Base-by-base conservation (phyloP, 2,113 vertebrate genomes). In the Elephantulus edwardii region DNA sequence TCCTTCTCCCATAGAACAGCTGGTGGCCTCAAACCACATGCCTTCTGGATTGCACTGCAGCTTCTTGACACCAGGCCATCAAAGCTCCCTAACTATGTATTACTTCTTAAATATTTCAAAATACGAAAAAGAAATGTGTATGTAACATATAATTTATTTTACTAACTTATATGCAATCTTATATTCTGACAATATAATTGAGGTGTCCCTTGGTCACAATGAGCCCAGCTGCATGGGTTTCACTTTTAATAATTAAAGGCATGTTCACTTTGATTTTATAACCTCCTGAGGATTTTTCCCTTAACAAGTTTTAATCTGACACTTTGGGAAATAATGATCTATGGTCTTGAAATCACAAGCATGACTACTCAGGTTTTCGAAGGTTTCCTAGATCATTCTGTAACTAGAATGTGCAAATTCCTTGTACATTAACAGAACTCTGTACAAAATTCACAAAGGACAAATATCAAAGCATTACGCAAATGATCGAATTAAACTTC, bases 201-300 rank as follows among this genome's bases (percentile, higher is more conserved):
- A 35, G n/a, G 48, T 8, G 1, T 42, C 20, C 28, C 40, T 28
- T 79, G 0, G 8, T 92, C 38, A 42, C 8, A 30, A 24, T 77
- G 16, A 90, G 82, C 16, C 33, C 24, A 48, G 42, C 1, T 82
- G 12, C 19, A 33, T 46, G 12, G 52, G 42, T 80, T 35, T n/a
- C 50, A 87, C 22, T 80, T 52, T 66, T 42, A 89, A 78, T 84
- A 42, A 84, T 64, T 85, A 80, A 78, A 94, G 30, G 38, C 54
- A 83, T 35, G 52, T 56, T 26, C 35, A 56, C 40, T 42, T 87
- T 93, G 17, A 75, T 80, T 68, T 54, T 76, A 68, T 54, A 86
- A 80, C 35, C 66, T 83, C 44, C 42, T 9, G 46, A 9, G 20
- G 10, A 64, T 88, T 71, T 30, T 74, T 71, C 28, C 52, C 20